Evolutionary conservation across 2,797 vertebrate species (phyloP).

Genomic region (Cryptoprocta ferox): DNA sequence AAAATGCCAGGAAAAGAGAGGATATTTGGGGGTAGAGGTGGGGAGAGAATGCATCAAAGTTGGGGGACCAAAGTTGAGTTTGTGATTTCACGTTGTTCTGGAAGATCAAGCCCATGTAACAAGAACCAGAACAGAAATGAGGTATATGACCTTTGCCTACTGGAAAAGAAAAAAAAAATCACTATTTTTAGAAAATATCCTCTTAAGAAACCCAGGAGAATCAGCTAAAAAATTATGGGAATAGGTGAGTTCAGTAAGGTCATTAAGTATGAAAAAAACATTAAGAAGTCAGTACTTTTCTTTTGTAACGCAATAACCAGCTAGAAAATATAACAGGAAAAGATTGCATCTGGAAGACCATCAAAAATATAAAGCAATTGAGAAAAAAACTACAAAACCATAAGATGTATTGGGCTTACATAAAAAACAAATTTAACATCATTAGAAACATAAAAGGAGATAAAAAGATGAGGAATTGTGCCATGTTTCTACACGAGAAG

Average conservation of each 20-base stretch:
- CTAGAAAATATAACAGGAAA: conserved; percentile 38
- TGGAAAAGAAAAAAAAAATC: conserved; percentile 7
- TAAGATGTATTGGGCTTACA: not conserved
- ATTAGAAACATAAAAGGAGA: not conserved
- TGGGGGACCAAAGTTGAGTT: conserved; percentile 9
- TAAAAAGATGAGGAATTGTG: not conserved
- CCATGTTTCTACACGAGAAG: not conserved
- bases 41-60: not conserved
- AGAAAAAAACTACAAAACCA: not conserved
- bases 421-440: not conserved
- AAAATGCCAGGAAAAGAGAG: not conserved
- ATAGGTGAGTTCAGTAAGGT: conserved; percentile 21
- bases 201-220: conserved; percentile 24
- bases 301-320: not conserved
- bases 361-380: conserved; percentile 8
- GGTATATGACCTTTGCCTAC: conserved; percentile 30
- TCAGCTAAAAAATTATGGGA: conserved; percentile 14
- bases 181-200: conserved; percentile 58
- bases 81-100: not conserved
- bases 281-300: conserved; percentile 40
- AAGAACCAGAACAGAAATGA: conserved; percentile 41
- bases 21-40: not conserved
- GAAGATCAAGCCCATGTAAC: conserved; percentile 13
- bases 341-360: conserved; percentile 3
- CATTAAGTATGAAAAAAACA: conserved; percentile 52